phyloP scores from a whole-genome alignment of 2,113 vertebrate genomes.

The Dascyllus trimaculatus region DNA sequence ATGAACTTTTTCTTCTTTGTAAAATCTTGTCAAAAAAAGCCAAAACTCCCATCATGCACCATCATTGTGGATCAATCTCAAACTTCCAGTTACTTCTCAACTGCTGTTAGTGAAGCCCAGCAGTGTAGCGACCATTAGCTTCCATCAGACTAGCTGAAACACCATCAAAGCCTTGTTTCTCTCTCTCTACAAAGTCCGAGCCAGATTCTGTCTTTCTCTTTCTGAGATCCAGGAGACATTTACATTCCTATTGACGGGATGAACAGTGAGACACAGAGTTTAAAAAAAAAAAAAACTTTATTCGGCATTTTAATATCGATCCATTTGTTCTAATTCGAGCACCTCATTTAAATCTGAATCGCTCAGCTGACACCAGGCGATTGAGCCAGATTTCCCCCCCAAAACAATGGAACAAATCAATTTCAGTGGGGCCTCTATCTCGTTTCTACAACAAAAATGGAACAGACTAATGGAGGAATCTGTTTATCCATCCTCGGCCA shows the following conservation, averaged over 20 bases:
- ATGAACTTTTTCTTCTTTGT: no score
- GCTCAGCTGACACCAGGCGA: no score
- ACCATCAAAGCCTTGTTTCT: conserved; percentile 33
- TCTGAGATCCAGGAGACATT: no score
- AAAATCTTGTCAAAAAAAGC: conserved; percentile 38
- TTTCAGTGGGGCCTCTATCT: neutral
- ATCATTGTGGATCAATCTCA: neutral
- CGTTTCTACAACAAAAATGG: neutral
- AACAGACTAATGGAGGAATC: conserved; percentile 7
- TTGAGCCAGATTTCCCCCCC: no score
- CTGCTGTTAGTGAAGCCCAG: conserved; percentile 46
- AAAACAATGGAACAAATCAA: no score
- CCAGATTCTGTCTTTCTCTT: no score
- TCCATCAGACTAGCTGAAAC: conserved; percentile 64
- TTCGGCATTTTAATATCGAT: no score
- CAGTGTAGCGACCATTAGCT: conserved; percentile 66
- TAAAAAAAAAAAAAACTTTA: no score
- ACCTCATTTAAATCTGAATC: neutral
- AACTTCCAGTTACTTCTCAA: neutral
- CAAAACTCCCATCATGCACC: conserved; percentile 45
- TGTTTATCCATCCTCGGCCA: conserved; percentile 16
- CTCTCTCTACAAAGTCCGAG: neutral
- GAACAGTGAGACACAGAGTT: no score
- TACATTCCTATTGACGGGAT: no score
- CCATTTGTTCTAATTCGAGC: neutral